Conservation (phyloP, 2,888 invertebrate species). For the Chalcosyrphus nemorum region DNA sequence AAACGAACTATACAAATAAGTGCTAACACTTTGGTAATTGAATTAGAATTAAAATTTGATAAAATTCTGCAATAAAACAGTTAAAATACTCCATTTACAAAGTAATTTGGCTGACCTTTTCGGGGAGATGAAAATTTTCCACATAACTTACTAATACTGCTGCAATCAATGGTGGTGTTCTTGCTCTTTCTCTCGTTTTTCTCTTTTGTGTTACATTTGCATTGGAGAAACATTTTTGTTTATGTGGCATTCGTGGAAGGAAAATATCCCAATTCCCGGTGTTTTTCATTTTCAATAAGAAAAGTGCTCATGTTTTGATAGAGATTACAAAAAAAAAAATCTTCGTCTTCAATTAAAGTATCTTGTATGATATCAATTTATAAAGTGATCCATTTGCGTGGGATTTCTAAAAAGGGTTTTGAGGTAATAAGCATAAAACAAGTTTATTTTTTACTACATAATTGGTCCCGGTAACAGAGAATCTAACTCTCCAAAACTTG, state of each 20-base stretch:
- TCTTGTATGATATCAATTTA: no score
- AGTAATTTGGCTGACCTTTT: neutral
- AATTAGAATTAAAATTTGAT: neutral
- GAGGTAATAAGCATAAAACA: no score
- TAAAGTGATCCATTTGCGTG: no score
- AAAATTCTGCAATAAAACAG: neutral
- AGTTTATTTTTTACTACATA: neutral
- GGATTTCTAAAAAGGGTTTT: no score
- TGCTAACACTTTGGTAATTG: slow-evolving; percentile 45
- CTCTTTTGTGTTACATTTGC: slow-evolving; percentile 17
- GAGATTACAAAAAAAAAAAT: neutral
- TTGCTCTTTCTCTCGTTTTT: slow-evolving; percentile 9
- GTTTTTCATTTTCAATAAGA: slow-evolving; percentile 14
- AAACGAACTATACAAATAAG: slow-evolving; percentile 19
- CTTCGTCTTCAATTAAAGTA: neutral
- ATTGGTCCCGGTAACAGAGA: neutral
- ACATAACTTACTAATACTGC: slow-evolving; percentile 19
- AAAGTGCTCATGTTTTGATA: neutral
- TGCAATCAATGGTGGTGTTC: neutral
- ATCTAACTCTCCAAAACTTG: neutral
- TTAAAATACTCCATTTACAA: neutral
- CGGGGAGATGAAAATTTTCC: slow-evolving; percentile 23
- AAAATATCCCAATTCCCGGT: slow-evolving; percentile 41
- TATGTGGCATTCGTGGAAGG: slow-evolving; percentile 76
- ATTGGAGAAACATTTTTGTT: slow-evolving; percentile 73